Conservation (phyloP, 2,113 vertebrate species). For the Tupaia chinensis region DNA sequence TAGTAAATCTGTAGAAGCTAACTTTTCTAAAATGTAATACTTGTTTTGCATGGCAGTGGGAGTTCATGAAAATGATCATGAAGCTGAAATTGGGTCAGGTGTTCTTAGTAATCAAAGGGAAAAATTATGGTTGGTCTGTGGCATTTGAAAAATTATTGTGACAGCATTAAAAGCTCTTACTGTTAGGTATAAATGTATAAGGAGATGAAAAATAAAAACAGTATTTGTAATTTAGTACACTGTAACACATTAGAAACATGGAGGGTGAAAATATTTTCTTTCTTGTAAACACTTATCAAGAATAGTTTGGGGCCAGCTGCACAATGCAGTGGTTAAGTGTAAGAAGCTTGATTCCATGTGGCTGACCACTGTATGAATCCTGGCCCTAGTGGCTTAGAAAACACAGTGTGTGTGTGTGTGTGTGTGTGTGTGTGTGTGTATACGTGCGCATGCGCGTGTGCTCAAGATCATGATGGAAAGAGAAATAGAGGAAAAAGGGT, state of each 20-base stretch:
- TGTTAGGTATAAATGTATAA: neutral
- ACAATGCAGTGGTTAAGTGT: too few species aligned
- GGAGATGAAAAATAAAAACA: constrained; percentile 7
- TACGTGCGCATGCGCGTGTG: too few species aligned
- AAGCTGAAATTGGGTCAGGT: neutral
- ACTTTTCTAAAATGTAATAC: neutral
- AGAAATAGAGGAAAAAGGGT: too few species aligned
- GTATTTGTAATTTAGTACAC: neutral
- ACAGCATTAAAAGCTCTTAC: constrained; percentile 37
- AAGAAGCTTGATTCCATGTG: too few species aligned
- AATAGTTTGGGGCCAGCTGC: neutral
- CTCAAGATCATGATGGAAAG: too few species aligned
- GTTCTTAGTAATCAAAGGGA: neutral
- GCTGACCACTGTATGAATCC: too few species aligned
- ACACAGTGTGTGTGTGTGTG: too few species aligned
- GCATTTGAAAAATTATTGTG: constrained; percentile 29
- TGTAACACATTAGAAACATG: neutral
- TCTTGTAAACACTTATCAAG: neutral
- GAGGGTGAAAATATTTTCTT: constrained; percentile 7
- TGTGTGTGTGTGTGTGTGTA: too few species aligned
- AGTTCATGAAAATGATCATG: neutral
- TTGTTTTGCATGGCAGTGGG: neutral
- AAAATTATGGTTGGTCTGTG: neutral
- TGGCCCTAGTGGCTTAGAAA: too few species aligned
- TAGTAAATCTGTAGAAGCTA: neutral